phyloP scores from a whole-genome alignment of 1,140 invertebrate genomes.

The Cardiocondyla obscurior region DNA sequence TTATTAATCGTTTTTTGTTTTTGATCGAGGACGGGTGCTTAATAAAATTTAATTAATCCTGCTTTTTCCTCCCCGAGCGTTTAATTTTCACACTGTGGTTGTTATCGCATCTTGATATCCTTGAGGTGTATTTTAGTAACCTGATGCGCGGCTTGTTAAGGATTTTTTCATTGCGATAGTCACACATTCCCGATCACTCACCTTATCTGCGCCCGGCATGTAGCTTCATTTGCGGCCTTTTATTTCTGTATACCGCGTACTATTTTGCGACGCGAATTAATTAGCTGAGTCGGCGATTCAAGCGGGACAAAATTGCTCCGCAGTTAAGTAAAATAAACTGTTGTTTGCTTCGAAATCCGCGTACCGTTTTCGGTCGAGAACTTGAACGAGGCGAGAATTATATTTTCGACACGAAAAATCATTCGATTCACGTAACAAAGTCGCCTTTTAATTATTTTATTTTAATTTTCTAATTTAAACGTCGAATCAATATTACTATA shows the following conservation, averaged over 20 bases:
- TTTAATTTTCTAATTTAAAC: not conserved
- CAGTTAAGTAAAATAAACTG: not conserved
- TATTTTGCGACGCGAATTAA: slow-evolving; percentile 18
- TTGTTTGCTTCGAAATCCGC: not conserved
- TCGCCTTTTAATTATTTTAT: not conserved
- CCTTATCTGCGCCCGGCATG: slow-evolving; percentile 9
- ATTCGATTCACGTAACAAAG: not conserved
- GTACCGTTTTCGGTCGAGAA: not conserved
- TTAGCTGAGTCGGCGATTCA: not conserved
- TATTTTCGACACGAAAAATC: not conserved
- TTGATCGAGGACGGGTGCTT: not conserved
- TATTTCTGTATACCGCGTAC: not conserved
- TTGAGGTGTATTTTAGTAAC: not conserved
- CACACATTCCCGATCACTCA: not conserved
- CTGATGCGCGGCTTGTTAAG: not conserved
- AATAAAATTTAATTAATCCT: not conserved
- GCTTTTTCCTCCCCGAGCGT: not conserved
- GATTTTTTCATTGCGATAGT: not conserved
- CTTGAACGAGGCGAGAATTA: not conserved
- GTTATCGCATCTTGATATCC: not conserved
- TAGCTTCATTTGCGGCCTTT: not conserved
- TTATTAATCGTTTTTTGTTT: not conserved
- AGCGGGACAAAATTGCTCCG: not conserved
- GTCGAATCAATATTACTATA: not conserved
- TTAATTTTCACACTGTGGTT: not conserved